Evolutionary conservation across 2,113 vertebrate species (phyloP), one percentile per base, ranked within the genome.

Genomic region (Montifringilla adamsi): DNA sequence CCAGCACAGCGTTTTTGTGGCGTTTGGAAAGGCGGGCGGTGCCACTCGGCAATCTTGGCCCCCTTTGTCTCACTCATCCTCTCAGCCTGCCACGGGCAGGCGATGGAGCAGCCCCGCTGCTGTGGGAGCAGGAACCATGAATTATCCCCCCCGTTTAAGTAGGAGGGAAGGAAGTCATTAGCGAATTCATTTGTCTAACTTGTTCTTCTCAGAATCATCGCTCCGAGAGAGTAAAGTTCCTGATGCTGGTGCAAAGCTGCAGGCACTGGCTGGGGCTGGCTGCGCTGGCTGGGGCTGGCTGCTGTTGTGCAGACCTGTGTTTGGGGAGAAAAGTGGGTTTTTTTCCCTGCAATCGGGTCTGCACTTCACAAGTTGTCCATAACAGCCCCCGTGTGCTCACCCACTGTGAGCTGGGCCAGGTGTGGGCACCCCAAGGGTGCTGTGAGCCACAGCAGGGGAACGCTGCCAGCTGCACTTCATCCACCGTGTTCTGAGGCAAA

Each of bases 151-250:
- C 83, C 84, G 27, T 92, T 96, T 55, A 96, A 96, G 92, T n/a
- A 87, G 94, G 95, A 97, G 96, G 95, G 95, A 96, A 96, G 88
- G 94, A 97, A 97, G 96, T 95, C 80, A 93, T 97, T 96, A 97
- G 90, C 4, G 62, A 93, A 60, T 90, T 97, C 88, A 86, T 97
- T 92, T 96, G 95, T 87, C 85, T 80, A 77, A 92, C 94, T 96
- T 97, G 95, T 96, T 93, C 94, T 77, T 37, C 64, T 92, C 87
- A 8, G 87, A 95, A 82, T 77, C 90, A 72, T 87, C 23, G 64
- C 90, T 86, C 82, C 37, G 12, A 50, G 79, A 80, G 63, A 67
- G 63, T 35, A 7, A 93, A 96, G 93, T 88, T 88, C 95, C 83
- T 28, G 89, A 21, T 0, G 72, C 90, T 41, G 90, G 85, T 8